These are phyloP conservation scores for Ictalurus punctatus DNA, from an alignment of 2,113 vertebrate species.

Conservation along the genomic window DNA sequence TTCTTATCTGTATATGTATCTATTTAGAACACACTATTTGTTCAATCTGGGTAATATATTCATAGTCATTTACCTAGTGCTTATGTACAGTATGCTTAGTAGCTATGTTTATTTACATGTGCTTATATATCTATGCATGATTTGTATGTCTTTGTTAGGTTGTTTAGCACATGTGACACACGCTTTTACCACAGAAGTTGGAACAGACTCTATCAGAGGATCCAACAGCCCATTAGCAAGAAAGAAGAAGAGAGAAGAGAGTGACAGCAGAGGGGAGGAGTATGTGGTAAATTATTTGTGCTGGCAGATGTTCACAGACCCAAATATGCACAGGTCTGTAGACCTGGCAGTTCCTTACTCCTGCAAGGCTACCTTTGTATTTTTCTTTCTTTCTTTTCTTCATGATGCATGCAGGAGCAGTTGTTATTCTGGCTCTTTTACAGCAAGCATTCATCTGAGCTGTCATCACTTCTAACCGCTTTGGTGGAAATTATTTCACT, in stretches of 20 bases:
- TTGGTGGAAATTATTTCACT: conserved; percentile 67
- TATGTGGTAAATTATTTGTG: conserved; percentile 74
- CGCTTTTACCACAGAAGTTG: conserved; percentile 66
- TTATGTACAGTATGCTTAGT: not conserved
- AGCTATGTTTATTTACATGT: not conserved
- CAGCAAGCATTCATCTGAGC: conserved; percentile 71
- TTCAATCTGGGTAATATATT: not conserved
- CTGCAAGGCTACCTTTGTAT: conserved; percentile 63
- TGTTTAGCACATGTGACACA: conserved; percentile 1
- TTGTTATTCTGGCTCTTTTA: conserved; percentile 69
- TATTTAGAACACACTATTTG: not conserved
- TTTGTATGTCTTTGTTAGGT: conserved; percentile 5
- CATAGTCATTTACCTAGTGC: not conserved
- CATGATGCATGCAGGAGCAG: conserved; percentile 70
- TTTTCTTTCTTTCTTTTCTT: conserved; percentile 58
- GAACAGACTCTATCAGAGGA: conserved; percentile 71
- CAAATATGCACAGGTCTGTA: conserved; percentile 86
- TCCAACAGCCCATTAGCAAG: conserved; percentile 71
- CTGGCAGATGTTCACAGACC: conserved; percentile 81
- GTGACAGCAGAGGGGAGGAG: conserved; percentile 13
- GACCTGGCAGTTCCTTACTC: conserved; percentile 71
- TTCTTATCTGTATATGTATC: not conserved
- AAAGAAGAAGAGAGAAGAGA: conserved; percentile 59
- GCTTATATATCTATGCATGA: not conserved
- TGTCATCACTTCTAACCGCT: conserved; percentile 65